phyloP scores from a whole-genome alignment of 2,113 vertebrate genomes.

The Myiozetetes cayanensis region DNA sequence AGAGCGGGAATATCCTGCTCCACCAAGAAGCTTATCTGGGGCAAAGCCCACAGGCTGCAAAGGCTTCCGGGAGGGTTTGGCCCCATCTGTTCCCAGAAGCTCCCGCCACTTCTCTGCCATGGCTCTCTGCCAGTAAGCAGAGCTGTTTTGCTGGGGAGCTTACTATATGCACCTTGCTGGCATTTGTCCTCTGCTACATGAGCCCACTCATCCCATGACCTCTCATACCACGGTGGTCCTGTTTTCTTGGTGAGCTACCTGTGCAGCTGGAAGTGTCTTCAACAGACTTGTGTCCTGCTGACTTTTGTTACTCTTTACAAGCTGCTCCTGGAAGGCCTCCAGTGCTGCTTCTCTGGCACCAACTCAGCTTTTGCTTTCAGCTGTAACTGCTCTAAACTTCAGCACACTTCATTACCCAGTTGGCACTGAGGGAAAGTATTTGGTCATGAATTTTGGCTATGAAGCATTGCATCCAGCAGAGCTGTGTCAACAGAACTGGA shows the following conservation, averaged over 20 bases:
- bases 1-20: background rate
- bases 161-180: background rate
- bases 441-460: background rate
- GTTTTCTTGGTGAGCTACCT: background rate
- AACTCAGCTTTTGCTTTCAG: background rate
- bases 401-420: background rate
- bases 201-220: background rate
- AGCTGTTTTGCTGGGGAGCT: background rate
- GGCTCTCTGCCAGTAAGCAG: background rate
- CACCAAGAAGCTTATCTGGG: background rate
- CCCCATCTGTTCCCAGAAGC: background rate
- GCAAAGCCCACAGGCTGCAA: background rate
- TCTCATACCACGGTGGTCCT: background rate
- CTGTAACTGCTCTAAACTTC: background rate
- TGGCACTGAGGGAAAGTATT: background rate
- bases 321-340: background rate
- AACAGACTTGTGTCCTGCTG: background rate
- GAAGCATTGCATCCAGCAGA: background rate
- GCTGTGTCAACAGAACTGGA: background rate
- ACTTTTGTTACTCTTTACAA: background rate
- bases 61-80: background rate
- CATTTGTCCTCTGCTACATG: background rate
- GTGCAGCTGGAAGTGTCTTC: background rate
- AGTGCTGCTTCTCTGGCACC: background rate
- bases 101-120: background rate